Percentiles rank a stretch among this genome's conserved stretches.
Conservation (phyloP, 2,888 invertebrate genomes). For the Pasiphila rectangulata region DNA sequence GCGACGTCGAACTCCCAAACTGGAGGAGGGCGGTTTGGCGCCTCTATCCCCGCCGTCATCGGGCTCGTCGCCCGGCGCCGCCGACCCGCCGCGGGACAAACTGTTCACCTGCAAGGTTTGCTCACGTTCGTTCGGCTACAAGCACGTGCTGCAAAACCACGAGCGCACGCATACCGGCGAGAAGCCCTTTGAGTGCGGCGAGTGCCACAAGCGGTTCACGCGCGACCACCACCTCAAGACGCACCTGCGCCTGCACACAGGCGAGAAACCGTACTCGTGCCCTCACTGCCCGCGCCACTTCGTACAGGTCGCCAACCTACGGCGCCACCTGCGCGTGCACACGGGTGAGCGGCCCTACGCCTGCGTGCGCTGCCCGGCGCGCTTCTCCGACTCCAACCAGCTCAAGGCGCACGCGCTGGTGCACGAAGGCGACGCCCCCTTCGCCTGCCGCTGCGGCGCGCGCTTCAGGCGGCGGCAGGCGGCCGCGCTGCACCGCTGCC, state of each 20-base stretch:
- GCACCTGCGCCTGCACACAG: constrained; percentile 95
- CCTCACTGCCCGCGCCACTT: constrained; percentile 95
- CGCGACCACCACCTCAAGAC: constrained; percentile 96
- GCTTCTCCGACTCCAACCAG: constrained; percentile 95
- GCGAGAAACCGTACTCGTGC: constrained; percentile 96
- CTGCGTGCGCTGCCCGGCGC: constrained; percentile 91
- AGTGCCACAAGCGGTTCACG: constrained; percentile 95
- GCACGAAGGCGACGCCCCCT: constrained; percentile 95
- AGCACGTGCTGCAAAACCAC: constrained; percentile 96
- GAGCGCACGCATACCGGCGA: constrained; percentile 97
- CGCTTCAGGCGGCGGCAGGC: constrained; percentile 93
- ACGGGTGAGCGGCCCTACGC: constrained; percentile 95
- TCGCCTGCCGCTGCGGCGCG: constrained; percentile 90
- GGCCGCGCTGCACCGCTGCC: constrained; percentile 92
- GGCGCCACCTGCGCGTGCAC: constrained; percentile 93
- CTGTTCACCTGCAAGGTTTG: constrained; percentile 94
- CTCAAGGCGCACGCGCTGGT: constrained; percentile 93
- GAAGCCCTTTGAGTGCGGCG: constrained; percentile 95
- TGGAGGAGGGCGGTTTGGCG: constrained; percentile 61
- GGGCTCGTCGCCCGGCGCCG: constrained; percentile 74
- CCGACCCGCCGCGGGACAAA: constrained; percentile 85
- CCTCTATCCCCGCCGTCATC: constrained; percentile 70
- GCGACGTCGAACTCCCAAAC: constrained; percentile 72
- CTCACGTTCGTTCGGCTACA: constrained; percentile 94
- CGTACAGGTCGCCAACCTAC: constrained; percentile 95